Percentiles rank a stretch among this genome's conserved stretches.
phyloP scores from a whole-genome alignment of 2,888 invertebrate species.

The Lithodes maja region DNA sequence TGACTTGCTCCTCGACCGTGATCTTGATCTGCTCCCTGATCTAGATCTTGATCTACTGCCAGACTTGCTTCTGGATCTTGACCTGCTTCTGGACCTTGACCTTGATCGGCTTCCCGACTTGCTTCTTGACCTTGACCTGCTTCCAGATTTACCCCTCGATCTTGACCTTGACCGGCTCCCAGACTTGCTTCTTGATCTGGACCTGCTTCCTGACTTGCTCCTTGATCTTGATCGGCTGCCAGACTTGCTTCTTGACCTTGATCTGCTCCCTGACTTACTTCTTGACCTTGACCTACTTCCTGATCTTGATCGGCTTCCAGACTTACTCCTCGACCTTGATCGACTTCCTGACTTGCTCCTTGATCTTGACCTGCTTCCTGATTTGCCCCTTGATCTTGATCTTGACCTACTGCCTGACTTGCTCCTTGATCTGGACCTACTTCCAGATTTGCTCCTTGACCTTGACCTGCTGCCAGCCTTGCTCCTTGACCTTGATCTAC shows the following conservation, averaged over 20 bases:
- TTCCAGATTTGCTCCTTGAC: slow-evolving; percentile 47
- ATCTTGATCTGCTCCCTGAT: slow-evolving; percentile 54
- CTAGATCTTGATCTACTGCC: slow-evolving; percentile 44
- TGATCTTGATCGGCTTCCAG: slow-evolving; percentile 48
- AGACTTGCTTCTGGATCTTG: slow-evolving; percentile 50
- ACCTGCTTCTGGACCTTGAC: slow-evolving; percentile 47
- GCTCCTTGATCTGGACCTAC: slow-evolving; percentile 53
- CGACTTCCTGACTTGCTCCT: slow-evolving; percentile 50
- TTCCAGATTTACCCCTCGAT: slow-evolving; percentile 32
- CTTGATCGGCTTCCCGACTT: slow-evolving; percentile 45
- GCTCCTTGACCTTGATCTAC: slow-evolving; percentile 44
- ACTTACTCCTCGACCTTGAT: slow-evolving; percentile 42
- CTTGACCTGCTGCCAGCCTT: slow-evolving; percentile 45
- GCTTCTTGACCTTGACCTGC: slow-evolving; percentile 52
- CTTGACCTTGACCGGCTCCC: slow-evolving; percentile 35
- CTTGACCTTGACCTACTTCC: slow-evolving; percentile 53
- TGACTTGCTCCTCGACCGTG: slow-evolving; percentile 50
- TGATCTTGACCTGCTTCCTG: slow-evolving; percentile 28
- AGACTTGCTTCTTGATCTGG: slow-evolving; percentile 54
- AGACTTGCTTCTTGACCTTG: slow-evolving; percentile 28
- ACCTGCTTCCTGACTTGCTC: slow-evolving; percentile 36
- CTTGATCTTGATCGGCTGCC: slow-evolving; percentile 43
- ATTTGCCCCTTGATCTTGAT: slow-evolving; percentile 52
- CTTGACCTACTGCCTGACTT: slow-evolving; percentile 29
- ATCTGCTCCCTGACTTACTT: slow-evolving; percentile 38